Base-by-base conservation (phyloP, 2,888 invertebrate species). In the Athrips mouffetella region DNA sequence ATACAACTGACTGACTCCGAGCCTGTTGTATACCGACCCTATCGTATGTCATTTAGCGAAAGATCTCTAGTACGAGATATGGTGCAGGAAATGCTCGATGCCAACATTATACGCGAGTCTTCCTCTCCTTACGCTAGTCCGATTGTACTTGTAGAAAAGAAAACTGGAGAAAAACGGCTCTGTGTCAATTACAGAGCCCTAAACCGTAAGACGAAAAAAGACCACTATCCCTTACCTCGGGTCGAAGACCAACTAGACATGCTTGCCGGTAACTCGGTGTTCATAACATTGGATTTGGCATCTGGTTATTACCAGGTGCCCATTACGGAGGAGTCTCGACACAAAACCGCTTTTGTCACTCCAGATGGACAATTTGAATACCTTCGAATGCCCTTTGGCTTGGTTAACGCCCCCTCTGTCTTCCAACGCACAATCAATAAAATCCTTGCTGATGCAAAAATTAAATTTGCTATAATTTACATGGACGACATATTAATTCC, bases 361-460 rank as follows among this genome's bases (percentile, higher is more conserved):
- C 68, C 69, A 0, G 65, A 72, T 29, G 76, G 76, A 0, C 65
- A 73, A 8, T 79, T 52, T 45, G 68, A 79, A 51, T 76, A 62
- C 49, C 58, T 63, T 3, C 47, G 63, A 0, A 71, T 78, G 70
- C 71, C 73, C 0, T 82, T 79, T 47, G 76, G 75, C 2, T 56
- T 80, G 0, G 53, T 55, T 0, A 78, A 78, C 49, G 72, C 80
- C 0, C 75, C 75, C 3, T 58, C 67, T 0, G 64, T 67, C 0
- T 80, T 75, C 49, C 73, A 76, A 44, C 52, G 66, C 23, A 58
- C 69, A 3, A 67, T 77, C 44, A 63, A 70, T 39, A 49, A 57
- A 20, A 54, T 66, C 1, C 44, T 70, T 1, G 41, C 33, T 3
- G 52, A 51, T 20, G 49, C 57, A 20, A 52, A 52, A 21, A 27